These are phyloP conservation scores for Ariopsis seemanni DNA, from an alignment of 2,113 vertebrate genomes.

Conservation along the genomic window DNA sequence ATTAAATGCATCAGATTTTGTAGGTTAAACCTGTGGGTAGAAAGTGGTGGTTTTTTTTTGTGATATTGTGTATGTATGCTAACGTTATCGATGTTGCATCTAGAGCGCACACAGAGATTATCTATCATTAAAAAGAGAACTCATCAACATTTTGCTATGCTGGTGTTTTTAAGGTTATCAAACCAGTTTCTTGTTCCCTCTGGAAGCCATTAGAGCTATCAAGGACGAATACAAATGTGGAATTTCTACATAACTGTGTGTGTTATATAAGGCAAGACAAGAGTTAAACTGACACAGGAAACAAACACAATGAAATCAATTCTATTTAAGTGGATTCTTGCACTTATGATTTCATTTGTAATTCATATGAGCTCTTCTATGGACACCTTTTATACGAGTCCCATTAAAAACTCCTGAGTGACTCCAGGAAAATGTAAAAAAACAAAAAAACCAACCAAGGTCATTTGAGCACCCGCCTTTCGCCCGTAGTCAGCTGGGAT, in stretches of 20 bases:
- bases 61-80: neutral
- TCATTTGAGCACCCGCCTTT: neutral
- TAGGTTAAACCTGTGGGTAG: neutral
- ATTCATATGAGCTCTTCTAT: neutral
- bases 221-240: neutral
- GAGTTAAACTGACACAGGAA: neutral
- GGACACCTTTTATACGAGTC: neutral
- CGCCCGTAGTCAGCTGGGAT: too few species aligned
- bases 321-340: neutral
- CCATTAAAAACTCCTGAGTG: constrained; percentile 11
- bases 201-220: neutral
- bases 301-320: neutral
- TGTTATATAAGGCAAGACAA: neutral
- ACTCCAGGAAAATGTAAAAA: neutral
- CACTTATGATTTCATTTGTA: constrained; percentile 13
- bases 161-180: neutral
- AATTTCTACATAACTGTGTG: neutral
- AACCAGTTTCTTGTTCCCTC: neutral
- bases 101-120: neutral
- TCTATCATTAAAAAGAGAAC: neutral
- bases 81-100: neutral
- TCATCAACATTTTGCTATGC: neutral
- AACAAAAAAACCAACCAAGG: neutral
- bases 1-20: neutral
- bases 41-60: too few species aligned